Base-by-base conservation (phyloP, 2,888 invertebrate species). In the Erebia epiphron region DNA sequence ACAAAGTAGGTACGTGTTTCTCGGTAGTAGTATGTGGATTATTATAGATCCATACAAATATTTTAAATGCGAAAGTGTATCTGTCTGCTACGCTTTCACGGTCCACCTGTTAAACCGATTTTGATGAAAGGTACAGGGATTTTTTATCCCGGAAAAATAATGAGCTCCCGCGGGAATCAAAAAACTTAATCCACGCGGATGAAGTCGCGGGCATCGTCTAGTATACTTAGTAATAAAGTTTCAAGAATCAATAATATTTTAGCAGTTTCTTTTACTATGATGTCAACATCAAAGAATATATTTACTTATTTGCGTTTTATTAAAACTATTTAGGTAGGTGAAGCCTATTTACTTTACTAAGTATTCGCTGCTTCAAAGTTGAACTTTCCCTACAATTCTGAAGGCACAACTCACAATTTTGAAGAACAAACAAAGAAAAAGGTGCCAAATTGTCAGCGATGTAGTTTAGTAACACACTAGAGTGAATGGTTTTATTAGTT, bases 401-500 rank as follows among this genome's bases (percentile, higher is more conserved):
- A 63, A 56, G 66, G 14, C 66, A 16, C 52, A 52, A 61, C 49
- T 61, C 41, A 66, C 60, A 50, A 66, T 66, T 58, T 67, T 57
- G 67, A 66, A 71, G 68, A 66, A 72, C 68, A 68, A 72, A 69
- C 68, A 76, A 79, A 46, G 78, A 79, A 78, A 75, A 75, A 75
- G 75, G 76, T 77, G 77, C 78, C 78, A 75, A 75, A 76, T n/a
- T 76, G 71, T 75, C 70, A 69, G 75, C 75, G 76, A 73, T 80
- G 78, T 73, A 76, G 80, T 68, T 61, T 35, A 68, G 64, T 58
- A 49, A 80, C 79, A 79, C 76, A 78, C 76, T 79, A 75, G 79
- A 79, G 79, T 82, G 79, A 81, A 86, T 85, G 86, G 82, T 82
- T 85, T 86, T 86, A 87, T 90, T 86, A 86, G 86, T 84, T 83